Percentiles rank a stretch among this genome's conserved stretches.
Conservation (phyloP, 92 coral and sea anemone species). For the Chrysogorgia sp. region DNA sequence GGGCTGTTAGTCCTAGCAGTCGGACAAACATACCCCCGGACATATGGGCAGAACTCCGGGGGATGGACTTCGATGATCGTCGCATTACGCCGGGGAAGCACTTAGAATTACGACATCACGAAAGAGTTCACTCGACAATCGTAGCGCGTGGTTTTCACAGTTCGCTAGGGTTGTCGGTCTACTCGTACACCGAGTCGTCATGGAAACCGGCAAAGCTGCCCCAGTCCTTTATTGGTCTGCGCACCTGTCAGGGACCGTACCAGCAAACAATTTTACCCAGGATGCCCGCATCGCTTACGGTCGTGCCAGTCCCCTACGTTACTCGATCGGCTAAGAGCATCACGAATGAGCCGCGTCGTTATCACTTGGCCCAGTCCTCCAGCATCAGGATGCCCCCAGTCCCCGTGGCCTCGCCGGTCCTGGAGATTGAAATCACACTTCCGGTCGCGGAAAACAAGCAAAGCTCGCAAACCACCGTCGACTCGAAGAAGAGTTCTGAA, state of each 20-base stretch:
- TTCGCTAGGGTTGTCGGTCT: constrained; percentile 10
- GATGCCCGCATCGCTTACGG: constrained; percentile 40
- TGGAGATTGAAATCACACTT: background rate
- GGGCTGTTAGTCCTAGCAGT: constrained; percentile 43
- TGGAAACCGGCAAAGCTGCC: constrained; percentile 27
- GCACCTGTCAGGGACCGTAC: constrained; percentile 15
- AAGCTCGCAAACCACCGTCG: background rate
- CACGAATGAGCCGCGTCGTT: background rate
- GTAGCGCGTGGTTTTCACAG: constrained; percentile 1
- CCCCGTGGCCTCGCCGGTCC: constrained; percentile 33
- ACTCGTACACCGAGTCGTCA: constrained; percentile 27
- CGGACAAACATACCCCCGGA: constrained; percentile 45
- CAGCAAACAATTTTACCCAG: constrained; percentile 12
- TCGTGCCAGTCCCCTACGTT: constrained; percentile 29
- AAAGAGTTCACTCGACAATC: background rate
- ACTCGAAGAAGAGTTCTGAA: background rate
- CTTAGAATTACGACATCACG: background rate
- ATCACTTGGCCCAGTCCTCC: background rate
- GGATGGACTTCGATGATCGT: background rate
- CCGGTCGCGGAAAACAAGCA: background rate
- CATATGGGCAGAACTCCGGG: constrained; percentile 39
- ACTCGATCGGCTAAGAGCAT: background rate
- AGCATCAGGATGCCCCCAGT: constrained; percentile 31
- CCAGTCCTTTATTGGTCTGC: background rate
- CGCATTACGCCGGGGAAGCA: background rate